phyloP scores from a whole-genome alignment of 2,113 vertebrate genomes.

The Brachypteracias leptosomus region DNA sequence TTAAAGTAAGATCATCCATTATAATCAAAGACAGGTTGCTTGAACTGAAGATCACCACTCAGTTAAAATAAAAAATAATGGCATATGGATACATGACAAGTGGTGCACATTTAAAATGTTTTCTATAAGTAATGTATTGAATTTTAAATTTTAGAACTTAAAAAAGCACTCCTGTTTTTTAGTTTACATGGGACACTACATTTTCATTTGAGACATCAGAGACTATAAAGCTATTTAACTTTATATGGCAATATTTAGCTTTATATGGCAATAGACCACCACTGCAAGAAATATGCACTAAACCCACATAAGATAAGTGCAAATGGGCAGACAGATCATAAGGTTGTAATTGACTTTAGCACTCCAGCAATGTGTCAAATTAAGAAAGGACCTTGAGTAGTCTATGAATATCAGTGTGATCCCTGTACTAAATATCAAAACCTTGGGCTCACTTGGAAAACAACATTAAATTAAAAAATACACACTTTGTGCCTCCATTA shows the following conservation, averaged over 20 bases:
- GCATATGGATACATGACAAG: slow-evolving; percentile 41
- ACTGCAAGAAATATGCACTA: not conserved
- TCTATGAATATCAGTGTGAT: not conserved
- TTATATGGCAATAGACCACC: not conserved
- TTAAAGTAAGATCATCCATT: slow-evolving; percentile 70
- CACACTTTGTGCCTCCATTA: not conserved
- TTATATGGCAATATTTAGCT: too few species aligned
- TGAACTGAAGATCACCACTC: slow-evolving; percentile 68
- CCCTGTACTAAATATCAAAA: not conserved
- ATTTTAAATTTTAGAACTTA: not conserved
- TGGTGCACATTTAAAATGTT: slow-evolving; percentile 8
- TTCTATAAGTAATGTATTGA: not conserved
- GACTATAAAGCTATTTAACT: not conserved
- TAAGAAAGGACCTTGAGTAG: not conserved
- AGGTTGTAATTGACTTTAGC: not conserved
- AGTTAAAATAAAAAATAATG: slow-evolving; percentile 74
- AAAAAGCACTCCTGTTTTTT: not conserved
- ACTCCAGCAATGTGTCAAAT: not conserved
- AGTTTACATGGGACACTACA: not conserved
- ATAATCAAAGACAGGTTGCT: slow-evolving; percentile 65
- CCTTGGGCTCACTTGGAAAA: not conserved
- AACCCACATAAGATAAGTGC: not conserved
- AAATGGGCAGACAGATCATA: not conserved
- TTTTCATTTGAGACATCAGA: not conserved
- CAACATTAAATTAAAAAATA: not conserved